Conservation (phyloP, 2,888 invertebrate species). For the Octodonta nipae region DNA sequence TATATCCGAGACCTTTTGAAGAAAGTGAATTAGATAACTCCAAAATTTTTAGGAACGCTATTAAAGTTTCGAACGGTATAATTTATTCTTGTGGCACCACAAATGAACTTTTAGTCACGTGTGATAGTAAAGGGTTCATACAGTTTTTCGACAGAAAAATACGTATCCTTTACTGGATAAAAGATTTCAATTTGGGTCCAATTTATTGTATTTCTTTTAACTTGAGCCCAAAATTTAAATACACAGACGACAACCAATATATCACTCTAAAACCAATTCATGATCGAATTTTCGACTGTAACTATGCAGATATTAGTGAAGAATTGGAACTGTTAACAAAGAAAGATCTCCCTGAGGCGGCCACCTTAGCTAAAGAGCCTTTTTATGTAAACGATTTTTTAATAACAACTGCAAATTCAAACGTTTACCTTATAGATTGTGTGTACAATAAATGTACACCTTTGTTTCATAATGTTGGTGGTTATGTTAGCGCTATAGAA, state of each 20-base stretch:
- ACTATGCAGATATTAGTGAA: slow-evolving; percentile 21
- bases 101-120: slow-evolving; percentile 33
- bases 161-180: slow-evolving; percentile 45
- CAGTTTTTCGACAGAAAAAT: slow-evolving; percentile 46
- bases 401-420: slow-evolving; percentile 33
- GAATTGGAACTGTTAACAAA: slow-evolving; percentile 24
- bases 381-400: too few species aligned
- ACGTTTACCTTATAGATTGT: slow-evolving; percentile 40
- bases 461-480: slow-evolving; percentile 35
- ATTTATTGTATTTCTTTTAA: slow-evolving; percentile 43
- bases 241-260: background rate
- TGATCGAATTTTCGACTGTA: slow-evolving; percentile 13
- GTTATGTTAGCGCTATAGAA: slow-evolving; percentile 34
- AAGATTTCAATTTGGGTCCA: slow-evolving; percentile 37
- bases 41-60: slow-evolving; percentile 38
- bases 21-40: slow-evolving; percentile 28
- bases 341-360: slow-evolving; percentile 38
- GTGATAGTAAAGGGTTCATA: slow-evolving; percentile 42
- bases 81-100: background rate
- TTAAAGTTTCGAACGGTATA: too few species aligned
- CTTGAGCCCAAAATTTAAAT: slow-evolving; percentile 15
- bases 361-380: too few species aligned
- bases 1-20: slow-evolving; percentile 31
- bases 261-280: slow-evolving; percentile 7
- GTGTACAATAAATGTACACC: slow-evolving; percentile 35